Evolutionary conservation across 2,888 invertebrate genomes (phyloP), one percentile per base, ranked within the genome.

Genomic region (Limnephilus auricula): DNA sequence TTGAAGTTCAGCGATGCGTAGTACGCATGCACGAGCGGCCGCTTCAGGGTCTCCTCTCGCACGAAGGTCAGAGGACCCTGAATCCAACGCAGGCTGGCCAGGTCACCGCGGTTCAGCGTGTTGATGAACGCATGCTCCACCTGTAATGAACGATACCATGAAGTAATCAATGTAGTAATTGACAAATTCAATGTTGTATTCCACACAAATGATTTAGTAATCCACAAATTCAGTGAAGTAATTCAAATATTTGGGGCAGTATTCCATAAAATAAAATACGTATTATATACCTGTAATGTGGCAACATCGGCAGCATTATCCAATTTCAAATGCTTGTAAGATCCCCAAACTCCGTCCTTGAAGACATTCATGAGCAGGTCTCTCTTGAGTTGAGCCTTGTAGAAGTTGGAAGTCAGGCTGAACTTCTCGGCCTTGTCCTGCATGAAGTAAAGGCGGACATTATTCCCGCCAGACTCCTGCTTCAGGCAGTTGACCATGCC

Each of bases 1-100:
- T 99, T 97, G 98, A 99, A 99, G 96, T 99, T 99, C 92, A 99
- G 97, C 80, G 99, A 98, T 2, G 99, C 98, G 95, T 98, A 99
- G 95, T 99, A 98, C 25, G 99, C 99, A 93, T 96, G 97, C 95
- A 99, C 99, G 87, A 98, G 95, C 94, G 98, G 97, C 25, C 95
- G 94, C 92, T 96, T 95, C 94, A 94, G 94, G 93, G 94, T 94
- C 85, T 93, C 92, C 80, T 93, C 94, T 32, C 92, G 92, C 94
- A 97, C 96, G 94, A 96, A 97, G 82, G 97, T 96, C 87, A 97
- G 96, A 89, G 98, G 98, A 90, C 98, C 98, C 96, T 98, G 99
- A 94, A 99, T 98, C 99, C 98, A 99, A 94, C 97, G 97, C 93
- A 99, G 96, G 94, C 98, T 99, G 32, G 99, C 97, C 93, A 99